Evolutionary conservation across 2,113 vertebrate genomes (phyloP).

Genomic region (Callaeas wilsoni): DNA sequence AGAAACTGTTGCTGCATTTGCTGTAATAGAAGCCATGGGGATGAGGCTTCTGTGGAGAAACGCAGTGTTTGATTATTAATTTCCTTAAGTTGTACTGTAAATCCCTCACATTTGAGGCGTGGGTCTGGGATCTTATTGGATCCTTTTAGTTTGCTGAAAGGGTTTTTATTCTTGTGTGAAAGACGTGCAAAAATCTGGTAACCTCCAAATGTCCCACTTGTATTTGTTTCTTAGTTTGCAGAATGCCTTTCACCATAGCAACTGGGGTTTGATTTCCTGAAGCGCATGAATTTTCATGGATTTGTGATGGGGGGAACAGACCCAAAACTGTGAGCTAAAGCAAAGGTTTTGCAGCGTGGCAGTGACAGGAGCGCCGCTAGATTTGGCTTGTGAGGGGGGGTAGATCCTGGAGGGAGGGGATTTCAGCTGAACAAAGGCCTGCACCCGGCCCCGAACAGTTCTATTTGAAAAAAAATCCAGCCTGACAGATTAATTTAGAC

Average conservation of each 20-base stretch:
- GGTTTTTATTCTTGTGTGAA: background rate
- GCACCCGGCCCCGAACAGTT: background rate
- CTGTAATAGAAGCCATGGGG: background rate
- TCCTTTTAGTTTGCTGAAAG: background rate
- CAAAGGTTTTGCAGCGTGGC: background rate
- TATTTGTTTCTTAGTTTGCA: conserved; percentile 59
- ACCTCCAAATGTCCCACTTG: conserved; percentile 57
- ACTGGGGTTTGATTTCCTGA: conserved; percentile 36
- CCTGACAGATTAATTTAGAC: background rate
- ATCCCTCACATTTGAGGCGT: background rate
- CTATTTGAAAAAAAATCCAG: background rate
- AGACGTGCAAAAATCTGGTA: conserved; percentile 11
- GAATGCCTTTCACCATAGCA: conserved; percentile 62
- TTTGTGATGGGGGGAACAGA: background rate
- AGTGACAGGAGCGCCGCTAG: background rate
- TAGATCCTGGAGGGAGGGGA: background rate
- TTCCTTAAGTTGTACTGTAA: background rate
- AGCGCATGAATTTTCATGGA: conserved; percentile 35
- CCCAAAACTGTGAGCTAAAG: background rate
- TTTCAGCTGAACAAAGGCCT: background rate
- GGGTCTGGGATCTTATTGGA: background rate
- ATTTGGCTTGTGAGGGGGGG: background rate
- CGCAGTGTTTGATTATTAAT: background rate
- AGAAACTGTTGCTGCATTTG: background rate
- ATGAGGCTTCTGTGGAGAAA: background rate